Evolutionary conservation across 2,113 vertebrate genomes (phyloP).

Genomic region (Hippocampus comes): DNA sequence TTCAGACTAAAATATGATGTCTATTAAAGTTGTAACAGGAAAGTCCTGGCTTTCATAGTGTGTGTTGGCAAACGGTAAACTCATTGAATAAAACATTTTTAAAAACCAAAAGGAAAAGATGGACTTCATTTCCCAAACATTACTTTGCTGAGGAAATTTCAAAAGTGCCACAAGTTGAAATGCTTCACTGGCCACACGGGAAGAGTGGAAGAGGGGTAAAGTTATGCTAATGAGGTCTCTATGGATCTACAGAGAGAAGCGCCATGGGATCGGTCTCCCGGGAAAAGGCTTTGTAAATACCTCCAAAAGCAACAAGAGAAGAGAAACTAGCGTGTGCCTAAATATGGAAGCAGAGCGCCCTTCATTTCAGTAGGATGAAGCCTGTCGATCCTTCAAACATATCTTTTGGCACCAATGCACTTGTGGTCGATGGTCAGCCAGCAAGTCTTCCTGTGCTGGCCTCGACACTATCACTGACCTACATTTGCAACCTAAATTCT

Average conservation of each 20-base stretch:
- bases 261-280: slow-evolving; percentile 37
- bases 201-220: slow-evolving; percentile 1
- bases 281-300: slow-evolving; percentile 54
- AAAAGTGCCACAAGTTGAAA: slow-evolving; percentile 34
- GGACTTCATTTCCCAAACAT: slow-evolving; percentile 25
- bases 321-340: slow-evolving; percentile 10
- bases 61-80: not conserved
- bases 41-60: not conserved
- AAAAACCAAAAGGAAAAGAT: not conserved
- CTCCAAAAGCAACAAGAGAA: slow-evolving; percentile 35
- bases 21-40: not conserved
- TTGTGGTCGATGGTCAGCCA: not conserved
- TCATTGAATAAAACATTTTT: not conserved
- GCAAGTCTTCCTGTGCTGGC: not conserved
- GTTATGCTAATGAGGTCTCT: slow-evolving; percentile 50
- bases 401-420: not conserved
- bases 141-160: slow-evolving; percentile 29
- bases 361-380: slow-evolving; percentile 63
- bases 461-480: not conserved
- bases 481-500: not conserved
- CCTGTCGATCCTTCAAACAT: slow-evolving; percentile 32
- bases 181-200: slow-evolving; percentile 10
- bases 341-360: slow-evolving; percentile 41
- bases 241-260: slow-evolving; percentile 41
- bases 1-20: too few relatives aligned